Evolutionary conservation across 2,888 invertebrate species (phyloP).

Genomic region (Pandemis corylana): DNA sequence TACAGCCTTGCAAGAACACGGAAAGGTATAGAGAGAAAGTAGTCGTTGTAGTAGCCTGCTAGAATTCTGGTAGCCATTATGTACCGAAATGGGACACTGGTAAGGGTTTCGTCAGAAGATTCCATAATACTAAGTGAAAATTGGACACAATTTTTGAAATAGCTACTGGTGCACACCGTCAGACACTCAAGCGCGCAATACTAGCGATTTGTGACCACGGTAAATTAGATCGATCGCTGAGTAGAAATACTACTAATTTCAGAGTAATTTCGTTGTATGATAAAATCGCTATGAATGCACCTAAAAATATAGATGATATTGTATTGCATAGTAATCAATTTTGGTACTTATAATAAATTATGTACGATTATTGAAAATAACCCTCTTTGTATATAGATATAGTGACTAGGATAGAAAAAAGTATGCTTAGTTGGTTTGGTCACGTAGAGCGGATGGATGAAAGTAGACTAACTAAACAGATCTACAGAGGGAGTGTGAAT

Average conservation of each 20-base stretch:
- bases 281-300: neutral
- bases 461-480: too few relatives aligned
- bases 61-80: slow-evolving; percentile 10
- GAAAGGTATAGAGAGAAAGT: neutral
- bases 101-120: neutral
- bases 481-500: too few relatives aligned
- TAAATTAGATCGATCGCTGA: neutral
- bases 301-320: neutral
- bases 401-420: too few relatives aligned
- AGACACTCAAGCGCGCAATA: neutral
- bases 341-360: too few relatives aligned
- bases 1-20: slow-evolving; percentile 8
- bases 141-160: neutral
- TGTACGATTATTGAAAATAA: neutral
- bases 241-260: neutral
- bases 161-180: neutral
- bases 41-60: slow-evolving; percentile 18
- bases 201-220: neutral
- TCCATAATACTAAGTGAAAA: slow-evolving; percentile 1
- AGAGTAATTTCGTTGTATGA: neutral
- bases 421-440: too few relatives aligned
- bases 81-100: neutral
- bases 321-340: neutral
- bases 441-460: too few relatives aligned
- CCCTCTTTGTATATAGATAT: too few relatives aligned